Evolutionary conservation across 2,888 invertebrate species (phyloP), one percentile per base, ranked within the genome.

Genomic region (Theretra japonica): DNA sequence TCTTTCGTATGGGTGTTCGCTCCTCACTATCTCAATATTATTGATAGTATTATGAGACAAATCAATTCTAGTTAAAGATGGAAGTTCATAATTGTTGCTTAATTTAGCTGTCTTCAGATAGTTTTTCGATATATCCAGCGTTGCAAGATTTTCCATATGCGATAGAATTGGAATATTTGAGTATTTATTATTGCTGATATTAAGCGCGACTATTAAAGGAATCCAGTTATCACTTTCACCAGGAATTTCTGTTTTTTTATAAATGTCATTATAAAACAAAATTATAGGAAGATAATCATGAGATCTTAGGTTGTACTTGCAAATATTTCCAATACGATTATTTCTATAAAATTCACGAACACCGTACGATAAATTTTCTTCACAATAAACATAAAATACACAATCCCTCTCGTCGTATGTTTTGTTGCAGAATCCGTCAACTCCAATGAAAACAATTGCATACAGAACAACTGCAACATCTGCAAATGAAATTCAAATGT

Each of bases 41-140:
- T 68, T 79, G 17, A 92, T 90, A 5, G 56, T 77, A 72, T 92
- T 92, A 71, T 86, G 75, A 0, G 92, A 92, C 8, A 87, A 80
- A 79, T 92, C 85, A 41, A 92, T 76, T 71, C 82, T 80, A 30
- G 30, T 73, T 30, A 92, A 75, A 2, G 60, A 60, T 1, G 53
- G 65, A 0, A 90, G 74, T 19, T 83, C 72, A 4, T 76, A 2
- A 1, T 0, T 0, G 68, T 88, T 89, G 1, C 78, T 83, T 3
- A 92, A 74, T 57, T 77, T 77, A 17, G 88, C 90, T 5, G 70
- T 76, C 0, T 72, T 78, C 1, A 92, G 59, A 0, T 68, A 50
- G 72, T 90, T 91, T 17, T 74, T 71, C 0, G 89, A 88, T 30
- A 90, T 48, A 72, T 86, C 87, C 5, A 92, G 74, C 15, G 69